Percentiles rank a stretch among this genome's conserved stretches.
phyloP scores from a whole-genome alignment of 1,140 invertebrate species.

The Brachionus calyciflorus region DNA sequence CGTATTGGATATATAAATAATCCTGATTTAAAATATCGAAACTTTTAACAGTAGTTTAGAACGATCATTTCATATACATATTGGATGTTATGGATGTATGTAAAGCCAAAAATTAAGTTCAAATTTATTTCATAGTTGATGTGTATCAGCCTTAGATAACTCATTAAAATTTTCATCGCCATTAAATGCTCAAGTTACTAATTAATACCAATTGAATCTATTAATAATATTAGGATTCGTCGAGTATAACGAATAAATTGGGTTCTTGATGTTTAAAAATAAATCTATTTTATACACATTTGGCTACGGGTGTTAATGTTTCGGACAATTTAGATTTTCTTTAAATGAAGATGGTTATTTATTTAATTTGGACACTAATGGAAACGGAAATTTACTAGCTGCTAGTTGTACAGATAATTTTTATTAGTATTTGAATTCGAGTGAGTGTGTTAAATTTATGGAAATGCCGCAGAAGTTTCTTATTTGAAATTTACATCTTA shows the following conservation, averaged over 20 bases:
- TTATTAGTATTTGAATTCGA: conserved; percentile 90
- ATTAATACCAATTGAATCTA: background rate
- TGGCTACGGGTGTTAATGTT: conserved; percentile 87
- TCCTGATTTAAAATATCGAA: conserved; percentile 70
- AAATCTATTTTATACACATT: conserved; percentile 80
- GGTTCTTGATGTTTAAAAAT: conserved; percentile 84
- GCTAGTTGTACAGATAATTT: conserved; percentile 93
- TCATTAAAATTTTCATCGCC: background rate
- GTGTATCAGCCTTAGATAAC: conserved; percentile 47
- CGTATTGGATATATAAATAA: conserved; percentile 48
- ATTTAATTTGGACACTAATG: conserved; percentile 82
- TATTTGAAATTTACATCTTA: conserved; percentile 70
- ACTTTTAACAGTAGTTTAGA: conserved; percentile 87
- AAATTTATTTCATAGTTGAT: conserved; percentile 82
- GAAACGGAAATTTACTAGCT: conserved; percentile 83
- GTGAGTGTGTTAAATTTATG: conserved; percentile 89
- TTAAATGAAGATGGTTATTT: conserved; percentile 89
- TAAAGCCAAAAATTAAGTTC: conserved; percentile 85
- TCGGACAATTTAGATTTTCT: conserved; percentile 84
- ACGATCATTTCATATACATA: conserved; percentile 87
- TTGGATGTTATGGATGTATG: conserved; percentile 91
- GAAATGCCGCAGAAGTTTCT: conserved; percentile 87
- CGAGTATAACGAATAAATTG: conserved; percentile 66
- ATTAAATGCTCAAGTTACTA: background rate
- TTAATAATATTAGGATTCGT: background rate